Conservation (phyloP, 2,797 vertebrate genomes). For the Pitangus sulphuratus region DNA sequence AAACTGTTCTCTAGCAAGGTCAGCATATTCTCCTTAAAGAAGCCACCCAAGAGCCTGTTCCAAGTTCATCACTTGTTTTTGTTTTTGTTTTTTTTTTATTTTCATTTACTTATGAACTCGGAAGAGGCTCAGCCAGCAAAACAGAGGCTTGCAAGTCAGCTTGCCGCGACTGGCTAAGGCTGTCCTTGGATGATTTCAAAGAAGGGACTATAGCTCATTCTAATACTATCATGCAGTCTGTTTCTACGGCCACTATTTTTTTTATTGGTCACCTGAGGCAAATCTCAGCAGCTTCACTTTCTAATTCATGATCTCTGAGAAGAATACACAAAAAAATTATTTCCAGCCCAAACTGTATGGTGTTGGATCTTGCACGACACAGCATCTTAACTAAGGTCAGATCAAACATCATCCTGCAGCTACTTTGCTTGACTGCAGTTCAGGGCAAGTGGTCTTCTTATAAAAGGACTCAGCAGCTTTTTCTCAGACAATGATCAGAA, state of each 20-base stretch:
- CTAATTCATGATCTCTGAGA: not conserved
- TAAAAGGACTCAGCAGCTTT: not conserved
- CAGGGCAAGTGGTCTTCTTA: not conserved
- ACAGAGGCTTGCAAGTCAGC: not conserved
- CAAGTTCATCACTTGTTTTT: not conserved
- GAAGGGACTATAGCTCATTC: not conserved
- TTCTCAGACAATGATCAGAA: not conserved
- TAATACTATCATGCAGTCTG: not conserved
- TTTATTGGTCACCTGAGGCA: not conserved
- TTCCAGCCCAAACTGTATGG: not conserved
- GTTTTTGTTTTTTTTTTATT: no score
- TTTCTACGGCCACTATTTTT: not conserved
- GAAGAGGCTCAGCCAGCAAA: not conserved
- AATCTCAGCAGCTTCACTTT: not conserved
- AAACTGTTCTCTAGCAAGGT: not conserved
- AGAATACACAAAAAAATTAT: not conserved
- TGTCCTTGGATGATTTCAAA: not conserved
- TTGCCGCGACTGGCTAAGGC: not conserved
- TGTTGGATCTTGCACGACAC: accelerated
- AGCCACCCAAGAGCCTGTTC: not conserved
- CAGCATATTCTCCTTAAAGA: not conserved
- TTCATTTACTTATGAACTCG: not conserved
- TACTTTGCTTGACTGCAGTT: not conserved
- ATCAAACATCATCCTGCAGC: not conserved
- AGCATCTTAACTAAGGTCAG: not conserved